Conservation (phyloP, 1,140 invertebrate genomes). For the Drosophila novamexicana region DNA sequence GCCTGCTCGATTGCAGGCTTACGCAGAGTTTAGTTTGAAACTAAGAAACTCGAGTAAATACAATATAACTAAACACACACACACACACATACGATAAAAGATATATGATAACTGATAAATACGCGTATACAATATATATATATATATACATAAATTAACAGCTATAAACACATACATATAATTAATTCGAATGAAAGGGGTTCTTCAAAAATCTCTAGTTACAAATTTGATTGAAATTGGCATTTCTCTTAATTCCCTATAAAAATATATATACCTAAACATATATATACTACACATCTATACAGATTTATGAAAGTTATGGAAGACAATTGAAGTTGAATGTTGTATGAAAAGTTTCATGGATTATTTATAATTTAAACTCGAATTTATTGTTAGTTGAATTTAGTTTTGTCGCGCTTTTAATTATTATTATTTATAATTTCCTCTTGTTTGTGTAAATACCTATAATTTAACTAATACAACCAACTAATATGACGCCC, state of each 20-base stretch:
- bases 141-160: slow-evolving; percentile 31
- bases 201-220: slow-evolving; percentile 33
- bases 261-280: slow-evolving; percentile 18
- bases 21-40: slow-evolving; percentile 77
- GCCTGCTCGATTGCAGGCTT: slow-evolving; percentile 60
- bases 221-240: slow-evolving; percentile 57
- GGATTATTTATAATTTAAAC: slow-evolving; percentile 58
- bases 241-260: slow-evolving; percentile 49
- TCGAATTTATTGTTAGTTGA: slow-evolving; percentile 75
- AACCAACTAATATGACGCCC: slow-evolving; percentile 69
- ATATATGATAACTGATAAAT: slow-evolving; percentile 61
- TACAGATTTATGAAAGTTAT: slow-evolving; percentile 48
- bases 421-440: slow-evolving; percentile 68
- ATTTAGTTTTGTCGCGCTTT: slow-evolving; percentile 33
- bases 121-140: slow-evolving; percentile 33
- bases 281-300: slow-evolving; percentile 22
- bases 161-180: slow-evolving; percentile 14
- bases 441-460: slow-evolving; percentile 72
- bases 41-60: slow-evolving; percentile 66
- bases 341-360: slow-evolving; percentile 39
- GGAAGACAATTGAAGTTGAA: slow-evolving; percentile 59
- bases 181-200: slow-evolving; percentile 19
- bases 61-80: slow-evolving; percentile 40
- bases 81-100: slow-evolving; percentile 36
- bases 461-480: slow-evolving; percentile 59